Evolutionary conservation across 2,888 invertebrate species (phyloP), one percentile per base, ranked within the genome.

Genomic region (Cactoblastis cactorum): DNA sequence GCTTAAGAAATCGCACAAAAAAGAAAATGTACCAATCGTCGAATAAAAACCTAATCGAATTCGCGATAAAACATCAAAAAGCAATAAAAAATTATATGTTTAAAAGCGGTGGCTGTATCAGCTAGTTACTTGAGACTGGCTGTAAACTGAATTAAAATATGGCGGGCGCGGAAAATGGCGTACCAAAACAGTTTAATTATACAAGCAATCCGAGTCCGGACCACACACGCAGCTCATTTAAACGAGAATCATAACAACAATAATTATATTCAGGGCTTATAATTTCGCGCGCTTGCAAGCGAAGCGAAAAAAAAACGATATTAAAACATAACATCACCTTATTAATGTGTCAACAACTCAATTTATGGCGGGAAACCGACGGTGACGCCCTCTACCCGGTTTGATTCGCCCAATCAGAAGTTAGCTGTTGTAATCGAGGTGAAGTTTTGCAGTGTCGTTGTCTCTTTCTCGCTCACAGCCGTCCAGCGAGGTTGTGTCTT

Each of bases 271-370:
- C 74, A 71, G 72, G 74, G 75, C 76, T 80, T 85, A 87, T 87
- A 83, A 87, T 88, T 87, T 87, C 82, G 87, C 86, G 83, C 79
- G 78, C 73, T 68, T 62, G 71, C 71, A 59, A 63, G 63, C 58
- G 69, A 59, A 61, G 58, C 61, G 61, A 62, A 73, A 73, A 85
- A 83, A 83, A 82, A 77, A 72, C 70, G 79, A 74, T 81, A 85
- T 85, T 83, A 87, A 82, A 86, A 86, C 85, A 84, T 86, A 86
- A 85, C 84, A 81, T 86, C 74, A 71, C 67, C 83, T 85, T 89
- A 88, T 86, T 83, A 86, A 84, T 80, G 87, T 89, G 89, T 88
- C 90, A 89, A 90, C 90, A 90, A 84, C 90, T 90, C 89, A 89
- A 90, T 90, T 90, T 90, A 90, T 90, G 83, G 89, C 85, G 86